Evolutionary conservation across 1,140 invertebrate species (phyloP), one percentile per base, ranked within the genome.

Genomic region (Leptinotarsa undecemlineata): DNA sequence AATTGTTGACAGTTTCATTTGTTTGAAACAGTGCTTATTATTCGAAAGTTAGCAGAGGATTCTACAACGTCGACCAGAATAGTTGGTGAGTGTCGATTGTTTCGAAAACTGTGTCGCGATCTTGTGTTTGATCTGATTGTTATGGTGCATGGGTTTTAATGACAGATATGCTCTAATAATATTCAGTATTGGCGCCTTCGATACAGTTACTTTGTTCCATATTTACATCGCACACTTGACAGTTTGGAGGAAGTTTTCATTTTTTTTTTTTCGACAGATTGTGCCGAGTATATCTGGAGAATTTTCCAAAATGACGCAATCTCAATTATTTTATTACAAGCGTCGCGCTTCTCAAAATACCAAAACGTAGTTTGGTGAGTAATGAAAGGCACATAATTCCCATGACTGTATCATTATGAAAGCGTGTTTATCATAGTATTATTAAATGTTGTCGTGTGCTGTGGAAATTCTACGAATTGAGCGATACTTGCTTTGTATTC

Each of bases 151-250:
- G 78, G 62, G 64, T 77, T 75, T 72, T 74, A 73, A 75, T 74
- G 76, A 79, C 76, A 79, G 78, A 79, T 79, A 79, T 74, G 78
- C 68, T 79, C 78, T 79, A 78, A 76, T 79, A 79, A 78, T 76
- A 77, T 74, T 67, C 66, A 64, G 71, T 73, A 70, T 72, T 76
- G 72, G 69, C 73, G 73, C 71, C 73, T 57, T 14, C 60, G 63
- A 19, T 72, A 74, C 76, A 77, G 73, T 77, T 77, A 77, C 20
- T 73, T 57, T 73, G 74, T 51, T 73, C 72, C n/a, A 19, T 13
- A 17, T 20, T 64, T 20, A 64, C 23, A 64, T 64, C 20, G 20
- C 51, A 19, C 17, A n/a, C n/a, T 57, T 15, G 14, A 57, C 15
- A 57, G 15, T 15, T 57, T 57, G 15, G 3, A 17, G 51, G n/a